Conservation (phyloP, 2,797 vertebrate species). For the Spinibarbus caldwelli region DNA sequence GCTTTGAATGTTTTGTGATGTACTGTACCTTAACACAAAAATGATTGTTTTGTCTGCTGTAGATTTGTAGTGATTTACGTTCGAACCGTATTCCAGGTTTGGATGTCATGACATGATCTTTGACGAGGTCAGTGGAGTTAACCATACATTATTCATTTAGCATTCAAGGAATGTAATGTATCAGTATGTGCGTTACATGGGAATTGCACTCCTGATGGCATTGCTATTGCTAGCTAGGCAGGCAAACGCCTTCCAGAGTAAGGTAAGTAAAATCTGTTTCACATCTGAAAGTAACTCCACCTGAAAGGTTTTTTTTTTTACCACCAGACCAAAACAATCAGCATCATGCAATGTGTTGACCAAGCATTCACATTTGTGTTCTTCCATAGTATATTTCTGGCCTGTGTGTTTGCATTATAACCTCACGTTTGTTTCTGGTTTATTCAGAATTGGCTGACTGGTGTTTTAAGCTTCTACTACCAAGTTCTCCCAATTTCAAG, state of each 20-base stretch:
- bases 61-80: constrained; percentile 25
- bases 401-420: neutral
- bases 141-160: neutral
- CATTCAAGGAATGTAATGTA: constrained; percentile 14
- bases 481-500: neutral
- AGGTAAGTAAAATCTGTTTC: neutral
- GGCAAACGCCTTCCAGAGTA: neutral
- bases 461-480: neutral
- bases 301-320: neutral
- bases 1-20: constrained; percentile 23
- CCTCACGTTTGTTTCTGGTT: neutral
- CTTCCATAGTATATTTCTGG: neutral
- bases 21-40: constrained; percentile 20
- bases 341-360: neutral
- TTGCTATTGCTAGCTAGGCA: neutral
- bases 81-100: constrained; percentile 29
- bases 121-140: neutral
- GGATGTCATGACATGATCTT: constrained; percentile 21
- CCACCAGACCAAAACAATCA: neutral
- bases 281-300: neutral
- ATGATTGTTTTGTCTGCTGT: constrained; percentile 36
- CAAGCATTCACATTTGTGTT: neutral
- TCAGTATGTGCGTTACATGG: constrained; percentile 17
- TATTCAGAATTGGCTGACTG: neutral
- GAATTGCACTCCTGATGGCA: neutral